A percentile compares a stretch with the other conserved stretches of the same genome.
Conservation (phyloP, 92 coral and sea anemone genomes). For the Epizoanthus stellaris region DNA sequence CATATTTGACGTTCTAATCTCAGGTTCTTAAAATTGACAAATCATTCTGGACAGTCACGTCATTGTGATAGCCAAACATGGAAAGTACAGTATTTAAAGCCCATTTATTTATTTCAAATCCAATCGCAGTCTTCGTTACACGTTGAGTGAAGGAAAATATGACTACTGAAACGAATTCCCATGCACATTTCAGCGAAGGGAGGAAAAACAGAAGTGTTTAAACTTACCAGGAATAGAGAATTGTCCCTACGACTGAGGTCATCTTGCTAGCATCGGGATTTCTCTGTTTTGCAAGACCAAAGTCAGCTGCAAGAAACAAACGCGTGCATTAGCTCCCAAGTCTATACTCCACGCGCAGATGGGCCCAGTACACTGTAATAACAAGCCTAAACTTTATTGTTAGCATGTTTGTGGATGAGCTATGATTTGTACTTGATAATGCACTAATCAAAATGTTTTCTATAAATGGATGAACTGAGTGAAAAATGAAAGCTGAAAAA, state of each 20-base stretch:
- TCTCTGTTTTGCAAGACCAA: conserved; percentile 98
- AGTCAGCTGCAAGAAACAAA: conserved; percentile 75
- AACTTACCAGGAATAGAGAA: conserved; percentile 92
- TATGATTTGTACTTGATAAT: background rate
- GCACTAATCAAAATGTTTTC: background rate
- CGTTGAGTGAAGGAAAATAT: too few species aligned
- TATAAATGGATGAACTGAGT: background rate
- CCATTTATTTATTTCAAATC: too few species aligned
- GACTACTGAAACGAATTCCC: too few species aligned
- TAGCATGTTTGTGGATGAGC: background rate
- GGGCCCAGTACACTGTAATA: too few species aligned
- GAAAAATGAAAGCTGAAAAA: background rate
- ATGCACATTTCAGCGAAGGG: background rate
- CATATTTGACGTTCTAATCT: too few species aligned
- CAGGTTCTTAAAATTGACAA: too few species aligned
- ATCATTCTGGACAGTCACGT: too few species aligned
- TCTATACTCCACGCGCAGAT: background rate
- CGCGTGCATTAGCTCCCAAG: background rate
- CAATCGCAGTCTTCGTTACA: background rate
- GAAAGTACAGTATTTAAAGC: too few species aligned
- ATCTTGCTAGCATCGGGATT: conserved; percentile 98
- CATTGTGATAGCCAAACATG: too few species aligned
- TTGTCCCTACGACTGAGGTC: conserved; percentile 98
- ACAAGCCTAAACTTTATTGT: background rate
- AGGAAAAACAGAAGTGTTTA: background rate